phyloP scores from a whole-genome alignment of 1,140 invertebrate species.

The Geopemphigus sp. region DNA sequence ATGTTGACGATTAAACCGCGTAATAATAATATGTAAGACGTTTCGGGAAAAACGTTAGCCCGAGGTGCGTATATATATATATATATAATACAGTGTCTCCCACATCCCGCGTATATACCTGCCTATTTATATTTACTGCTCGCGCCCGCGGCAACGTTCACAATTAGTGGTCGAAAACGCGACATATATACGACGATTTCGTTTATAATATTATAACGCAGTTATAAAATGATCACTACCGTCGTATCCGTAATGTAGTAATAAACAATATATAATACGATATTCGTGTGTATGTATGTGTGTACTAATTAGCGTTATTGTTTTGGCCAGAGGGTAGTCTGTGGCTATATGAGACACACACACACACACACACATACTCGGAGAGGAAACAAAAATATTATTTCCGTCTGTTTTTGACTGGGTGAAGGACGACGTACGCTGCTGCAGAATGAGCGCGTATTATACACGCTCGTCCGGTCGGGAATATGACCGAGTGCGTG shows the following conservation, averaged over 20 bases:
- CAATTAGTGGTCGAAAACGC: too few relatives aligned
- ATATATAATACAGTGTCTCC: background rate
- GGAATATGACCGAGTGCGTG: too few relatives aligned
- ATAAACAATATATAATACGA: too few relatives aligned
- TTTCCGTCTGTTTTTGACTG: slow-evolving; percentile 19
- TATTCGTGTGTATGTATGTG: too few relatives aligned
- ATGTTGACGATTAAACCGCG: slow-evolving; percentile 20
- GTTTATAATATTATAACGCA: too few relatives aligned
- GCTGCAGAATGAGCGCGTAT: background rate
- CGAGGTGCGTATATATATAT: background rate
- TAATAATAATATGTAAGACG: background rate
- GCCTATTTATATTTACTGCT: too few relatives aligned
- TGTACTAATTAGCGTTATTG: background rate
- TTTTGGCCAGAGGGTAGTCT: background rate
- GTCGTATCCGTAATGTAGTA: too few relatives aligned
- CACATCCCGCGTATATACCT: background rate
- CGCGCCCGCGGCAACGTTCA: background rate
- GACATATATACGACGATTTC: too few relatives aligned
- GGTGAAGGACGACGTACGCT: slow-evolving; percentile 1
- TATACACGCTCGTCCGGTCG: slow-evolving; percentile 1
- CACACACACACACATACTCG: too few relatives aligned
- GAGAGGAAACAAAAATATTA: slow-evolving; percentile 10
- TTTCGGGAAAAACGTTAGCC: slow-evolving; percentile 23
- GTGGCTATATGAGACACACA: too few relatives aligned
- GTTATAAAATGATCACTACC: too few relatives aligned